These are phyloP conservation scores for Dallia pectoralis DNA, from an alignment of 2,797 vertebrate species.

Conservation along the genomic window DNA sequence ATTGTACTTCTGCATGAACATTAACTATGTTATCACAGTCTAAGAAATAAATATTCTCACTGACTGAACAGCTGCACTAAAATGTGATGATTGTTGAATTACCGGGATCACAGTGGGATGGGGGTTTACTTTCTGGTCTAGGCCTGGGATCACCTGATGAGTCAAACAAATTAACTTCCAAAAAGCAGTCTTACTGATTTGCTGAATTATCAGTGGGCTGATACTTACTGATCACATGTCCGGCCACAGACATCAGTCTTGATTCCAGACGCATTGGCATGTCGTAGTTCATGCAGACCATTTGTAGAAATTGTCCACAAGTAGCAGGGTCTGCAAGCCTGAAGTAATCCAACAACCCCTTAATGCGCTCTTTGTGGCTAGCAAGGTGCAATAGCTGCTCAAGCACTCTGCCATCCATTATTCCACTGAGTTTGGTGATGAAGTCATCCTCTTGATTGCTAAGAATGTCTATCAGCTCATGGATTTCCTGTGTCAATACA, in stretches of 20 bases:
- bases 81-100: background rate
- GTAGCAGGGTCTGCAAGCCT: slow-evolving; percentile 25
- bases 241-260: slow-evolving; percentile 73
- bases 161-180: background rate
- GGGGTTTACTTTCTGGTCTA: background rate
- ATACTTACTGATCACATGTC: slow-evolving; percentile 40
- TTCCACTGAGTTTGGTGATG: slow-evolving; percentile 44
- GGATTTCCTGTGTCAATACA: slow-evolving; percentile 54
- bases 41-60: background rate
- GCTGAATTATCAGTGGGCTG: background rate
- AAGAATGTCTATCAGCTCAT: slow-evolving; percentile 71
- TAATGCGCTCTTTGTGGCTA: slow-evolving; percentile 13
- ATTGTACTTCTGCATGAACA: background rate
- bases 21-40: background rate
- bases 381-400: background rate
- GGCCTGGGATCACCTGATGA: background rate
- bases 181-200: background rate
- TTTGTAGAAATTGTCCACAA: slow-evolving; percentile 74
- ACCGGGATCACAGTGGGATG: background rate
- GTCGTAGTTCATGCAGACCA: slow-evolving; percentile 72
- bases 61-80: background rate
- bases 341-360: slow-evolving; percentile 67
- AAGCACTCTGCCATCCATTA: slow-evolving; percentile 51
- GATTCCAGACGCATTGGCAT: slow-evolving; percentile 83
- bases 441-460: slow-evolving; percentile 42